These are phyloP conservation scores for Drosophila conformis DNA, from an alignment of 2,888 invertebrate genomes.

Conservation along the genomic window DNA sequence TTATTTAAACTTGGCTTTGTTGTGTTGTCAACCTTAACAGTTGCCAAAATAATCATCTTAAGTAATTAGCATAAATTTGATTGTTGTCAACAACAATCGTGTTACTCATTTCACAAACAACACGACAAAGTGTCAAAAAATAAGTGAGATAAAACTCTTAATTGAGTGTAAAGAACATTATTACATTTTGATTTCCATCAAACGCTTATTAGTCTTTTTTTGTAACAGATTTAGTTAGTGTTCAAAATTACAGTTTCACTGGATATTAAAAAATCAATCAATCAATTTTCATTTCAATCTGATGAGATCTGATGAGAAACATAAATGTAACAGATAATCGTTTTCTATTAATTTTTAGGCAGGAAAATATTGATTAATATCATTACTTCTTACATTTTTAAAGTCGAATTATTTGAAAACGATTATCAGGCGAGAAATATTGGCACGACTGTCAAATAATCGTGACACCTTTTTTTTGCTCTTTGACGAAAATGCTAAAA, in stretches of 20 bases:
- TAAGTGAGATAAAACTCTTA: neutral
- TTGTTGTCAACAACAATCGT: conserved; percentile 19
- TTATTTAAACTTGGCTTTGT: conserved; percentile 41
- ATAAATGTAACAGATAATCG: neutral
- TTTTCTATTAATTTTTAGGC: neutral
- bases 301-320: neutral
- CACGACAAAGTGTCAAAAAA: neutral
- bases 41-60: conserved; percentile 59
- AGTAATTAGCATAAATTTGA: conserved; percentile 62
- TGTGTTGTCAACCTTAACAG: conserved; percentile 23
- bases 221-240: neutral
- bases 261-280: neutral
- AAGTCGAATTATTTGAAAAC: neutral
- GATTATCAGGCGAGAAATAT: neutral
- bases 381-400: neutral
- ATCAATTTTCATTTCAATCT: neutral
- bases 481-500: conserved; percentile 10
- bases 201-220: neutral
- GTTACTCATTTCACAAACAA: neutral
- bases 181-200: neutral
- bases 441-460: conserved; percentile 33
- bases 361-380: neutral
- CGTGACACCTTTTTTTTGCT: conserved; percentile 43
- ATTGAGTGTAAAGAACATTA: neutral
- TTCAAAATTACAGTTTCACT: neutral